phyloP scores from a whole-genome alignment of 2,113 vertebrate genomes.

The Corythornis cristatus region DNA sequence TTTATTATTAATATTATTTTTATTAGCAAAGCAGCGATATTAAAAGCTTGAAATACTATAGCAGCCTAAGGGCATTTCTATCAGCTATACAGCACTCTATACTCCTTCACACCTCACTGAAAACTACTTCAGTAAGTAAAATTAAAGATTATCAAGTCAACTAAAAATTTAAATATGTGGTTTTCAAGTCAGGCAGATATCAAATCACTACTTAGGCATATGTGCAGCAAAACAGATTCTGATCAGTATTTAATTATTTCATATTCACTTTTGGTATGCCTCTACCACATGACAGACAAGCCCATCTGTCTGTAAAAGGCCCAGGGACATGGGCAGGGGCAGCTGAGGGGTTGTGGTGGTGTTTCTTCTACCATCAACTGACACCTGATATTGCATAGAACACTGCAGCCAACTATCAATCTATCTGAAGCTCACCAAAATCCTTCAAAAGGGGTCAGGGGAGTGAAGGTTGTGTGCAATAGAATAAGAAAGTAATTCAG shows the following conservation, averaged over 20 bases:
- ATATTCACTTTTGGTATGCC: fast-evolving
- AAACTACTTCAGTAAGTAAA: neutral
- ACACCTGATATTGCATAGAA: neutral
- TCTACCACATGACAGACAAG: neutral
- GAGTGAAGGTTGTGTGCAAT: neutral
- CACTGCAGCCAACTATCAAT: neutral
- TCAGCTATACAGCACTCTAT: neutral
- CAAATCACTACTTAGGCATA: neutral
- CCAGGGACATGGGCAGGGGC: fast-evolving
- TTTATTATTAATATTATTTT: neutral
- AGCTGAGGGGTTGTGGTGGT: too few species aligned
- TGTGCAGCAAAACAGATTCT: neutral
- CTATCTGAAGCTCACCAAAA: neutral
- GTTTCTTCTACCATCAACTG: neutral
- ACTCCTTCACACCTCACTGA: neutral
- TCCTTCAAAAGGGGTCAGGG: neutral
- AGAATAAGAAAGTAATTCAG: neutral
- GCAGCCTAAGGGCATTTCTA: neutral
- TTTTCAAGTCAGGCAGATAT: neutral
- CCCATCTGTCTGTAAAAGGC: neutral
- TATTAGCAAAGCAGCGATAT: neutral
- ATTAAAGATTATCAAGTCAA: neutral
- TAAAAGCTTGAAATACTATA: neutral
- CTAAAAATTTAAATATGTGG: neutral
- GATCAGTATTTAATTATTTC: neutral